Evolutionary conservation across 2,888 invertebrate genomes (phyloP).

Genomic region (Mechanitis messenoides): DNA sequence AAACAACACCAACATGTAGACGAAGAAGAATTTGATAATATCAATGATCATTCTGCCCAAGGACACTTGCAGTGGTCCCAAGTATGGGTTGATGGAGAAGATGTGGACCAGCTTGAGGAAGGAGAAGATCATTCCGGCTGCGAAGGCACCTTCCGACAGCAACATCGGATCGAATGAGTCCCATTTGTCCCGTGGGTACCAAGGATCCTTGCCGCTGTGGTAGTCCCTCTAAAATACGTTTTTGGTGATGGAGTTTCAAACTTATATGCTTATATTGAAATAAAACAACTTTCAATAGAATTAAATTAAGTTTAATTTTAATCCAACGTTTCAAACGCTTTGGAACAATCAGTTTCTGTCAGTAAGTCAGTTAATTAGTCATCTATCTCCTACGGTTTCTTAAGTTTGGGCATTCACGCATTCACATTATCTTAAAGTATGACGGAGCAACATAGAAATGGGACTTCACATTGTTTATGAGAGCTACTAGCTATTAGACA

Average conservation of each 20-base stretch:
- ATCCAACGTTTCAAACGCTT: too few relatives aligned
- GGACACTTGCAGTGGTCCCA: slow-evolving; percentile 95
- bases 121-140: slow-evolving; percentile 97
- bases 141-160: slow-evolving; percentile 94
- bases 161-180: slow-evolving; percentile 97
- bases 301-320: too few relatives aligned
- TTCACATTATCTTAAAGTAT: too few relatives aligned
- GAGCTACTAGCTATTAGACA: too few relatives aligned
- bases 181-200: slow-evolving; percentile 94
- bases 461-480: too few relatives aligned
- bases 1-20: slow-evolving; percentile 93
- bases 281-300: too few relatives aligned
- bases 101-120: slow-evolving; percentile 97
- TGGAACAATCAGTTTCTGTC: too few relatives aligned
- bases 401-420: too few relatives aligned
- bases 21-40: slow-evolving; percentile 97
- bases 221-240: slow-evolving; percentile 78
- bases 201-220: slow-evolving; percentile 83
- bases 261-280: not conserved
- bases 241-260: not conserved
- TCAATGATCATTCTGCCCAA: slow-evolving; percentile 95
- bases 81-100: slow-evolving; percentile 96
- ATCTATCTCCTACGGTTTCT: too few relatives aligned
- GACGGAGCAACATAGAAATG: too few relatives aligned
- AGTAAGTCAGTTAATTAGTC: too few relatives aligned